Evolutionary conservation across 2,113 vertebrate species (phyloP), one percentile per base, ranked within the genome.

Genomic region (Sclerurus mexicanus): DNA sequence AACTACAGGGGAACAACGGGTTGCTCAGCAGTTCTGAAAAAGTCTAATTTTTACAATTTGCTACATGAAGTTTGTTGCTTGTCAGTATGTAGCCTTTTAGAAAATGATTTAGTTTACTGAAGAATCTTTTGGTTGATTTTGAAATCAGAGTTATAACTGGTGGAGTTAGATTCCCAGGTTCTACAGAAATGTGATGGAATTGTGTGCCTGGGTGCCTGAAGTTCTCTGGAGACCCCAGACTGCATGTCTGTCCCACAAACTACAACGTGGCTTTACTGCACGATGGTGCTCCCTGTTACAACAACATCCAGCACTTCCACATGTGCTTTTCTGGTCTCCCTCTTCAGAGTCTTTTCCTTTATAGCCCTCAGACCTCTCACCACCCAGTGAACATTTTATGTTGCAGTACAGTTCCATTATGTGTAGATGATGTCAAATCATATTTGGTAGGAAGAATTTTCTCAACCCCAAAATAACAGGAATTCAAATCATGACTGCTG

Each of bases 401-500:
- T 72, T 47, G 35, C 46, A 68, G 46, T 89, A 91, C 72, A 85
- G 53, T 82, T 64, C 75, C 63, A 46, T 74, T 92, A 44, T 56
- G 56, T 67, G 50, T 89, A 69, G 60, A 84, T 78, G 64, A 82
- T 49, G 75, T 76, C 18, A 87, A 89, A 89, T 59, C 52, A 16
- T 59, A 55, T 90, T 96, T 89, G n/a, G 56, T 81, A 73, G 44
- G 85, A 87, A 78, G 72, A 49, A 80, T 86, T 75, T 64, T 95
- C 67, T 90, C 66, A 86, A 55, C 58, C 44, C 53, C 49, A 83
- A 71, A 96, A 72, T 60, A 96, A 89, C 66, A 93, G 64, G 67
- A 90, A 62, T 97, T 96, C 71, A 85, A 15, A 92, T 64, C 20
- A 73, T n/a, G 42, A 72, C 56, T 86, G 69, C 85, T 96, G 84